Conservation (phyloP, 2,888 invertebrate species). For the Drosophila kuntzei region DNA sequence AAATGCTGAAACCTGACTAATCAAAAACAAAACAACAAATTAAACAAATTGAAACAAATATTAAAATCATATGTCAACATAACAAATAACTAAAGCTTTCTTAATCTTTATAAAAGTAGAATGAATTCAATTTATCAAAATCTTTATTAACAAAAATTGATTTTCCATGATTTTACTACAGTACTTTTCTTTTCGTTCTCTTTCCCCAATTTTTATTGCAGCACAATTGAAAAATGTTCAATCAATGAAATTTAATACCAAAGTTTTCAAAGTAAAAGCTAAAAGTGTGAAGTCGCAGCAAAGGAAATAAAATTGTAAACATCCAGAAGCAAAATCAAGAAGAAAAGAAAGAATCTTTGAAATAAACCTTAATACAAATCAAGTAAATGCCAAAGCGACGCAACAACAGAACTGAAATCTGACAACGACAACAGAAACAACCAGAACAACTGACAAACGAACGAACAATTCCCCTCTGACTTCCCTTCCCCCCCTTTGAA, state of each 20-base stretch:
- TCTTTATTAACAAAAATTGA: background rate
- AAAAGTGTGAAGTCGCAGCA: conserved; percentile 50
- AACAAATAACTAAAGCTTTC: background rate
- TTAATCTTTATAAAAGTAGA: background rate
- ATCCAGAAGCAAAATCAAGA: conserved; percentile 20
- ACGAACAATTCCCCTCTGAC: conserved; percentile 12
- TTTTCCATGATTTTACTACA: conserved; percentile 2
- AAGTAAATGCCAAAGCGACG: conserved; percentile 68
- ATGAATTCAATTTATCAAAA: background rate
- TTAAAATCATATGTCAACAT: background rate
- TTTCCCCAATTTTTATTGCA: conserved; percentile 46
- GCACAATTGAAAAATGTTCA: conserved; percentile 57
- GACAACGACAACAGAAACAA: conserved; percentile 38
- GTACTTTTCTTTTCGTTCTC: background rate
- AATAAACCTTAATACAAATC: conserved; percentile 48
- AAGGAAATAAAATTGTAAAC: conserved; percentile 63
- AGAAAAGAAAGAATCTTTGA: conserved; percentile 24
- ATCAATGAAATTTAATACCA: conserved; percentile 61
- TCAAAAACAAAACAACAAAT: background rate
- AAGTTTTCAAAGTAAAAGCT: conserved; percentile 49
- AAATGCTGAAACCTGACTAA: no score
- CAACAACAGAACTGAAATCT: conserved; percentile 53
- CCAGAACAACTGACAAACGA: conserved; percentile 37
- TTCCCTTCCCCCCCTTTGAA: conserved; percentile 35
- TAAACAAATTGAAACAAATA: background rate